Evolutionary conservation across 2,888 invertebrate species (phyloP), one percentile per base, ranked within the genome.

Genomic region (Esperia sulphurella): DNA sequence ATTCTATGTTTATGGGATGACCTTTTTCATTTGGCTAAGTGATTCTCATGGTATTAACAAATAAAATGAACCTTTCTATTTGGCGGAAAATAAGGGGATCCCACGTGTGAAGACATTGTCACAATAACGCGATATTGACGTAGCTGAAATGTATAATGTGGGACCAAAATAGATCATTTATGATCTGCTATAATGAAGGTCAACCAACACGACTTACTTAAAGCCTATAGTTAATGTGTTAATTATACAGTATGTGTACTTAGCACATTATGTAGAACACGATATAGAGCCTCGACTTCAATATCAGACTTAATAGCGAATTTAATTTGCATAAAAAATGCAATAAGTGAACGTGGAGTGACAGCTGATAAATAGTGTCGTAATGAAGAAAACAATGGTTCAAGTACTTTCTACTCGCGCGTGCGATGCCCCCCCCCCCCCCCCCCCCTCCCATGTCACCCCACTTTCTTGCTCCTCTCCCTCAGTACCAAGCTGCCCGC

Each of bases 321-420:
- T 55, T 61, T 59, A 51, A 82, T 82, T 82, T 76, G 68, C 79
- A 79, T 80, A 74, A 76, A 75, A 76, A 81, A 78, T 68, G 71
- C 75, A 82, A 76, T 74, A 73, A 73, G 65, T 57, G 63, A 71
- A 66, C 70, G 65, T 64, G 61, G 58, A 72, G 63, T 78, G 80
- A 79, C 79, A 72, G 71, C 65, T 81, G 80, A 84, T 82, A 82
- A 81, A 83, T 76, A 73, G 72, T 82, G 77, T 79, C 75, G 83
- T 84, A 83, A 85, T 81, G 75, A 83, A 71, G 83, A 79, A 85
- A 82, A 86, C 84, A 87, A 87, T 84, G 71, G 75, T 58, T 62
- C 57, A 63, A 72, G 74, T 76, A 83, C 85, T 87, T 86, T 88
- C 86, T 83, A 81, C 61, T 71, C 63, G 73, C 76, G 73, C 76